These are phyloP conservation scores for Lepus europaeus DNA, from an alignment of 2,113 vertebrate genomes.

Conservation along the genomic window DNA sequence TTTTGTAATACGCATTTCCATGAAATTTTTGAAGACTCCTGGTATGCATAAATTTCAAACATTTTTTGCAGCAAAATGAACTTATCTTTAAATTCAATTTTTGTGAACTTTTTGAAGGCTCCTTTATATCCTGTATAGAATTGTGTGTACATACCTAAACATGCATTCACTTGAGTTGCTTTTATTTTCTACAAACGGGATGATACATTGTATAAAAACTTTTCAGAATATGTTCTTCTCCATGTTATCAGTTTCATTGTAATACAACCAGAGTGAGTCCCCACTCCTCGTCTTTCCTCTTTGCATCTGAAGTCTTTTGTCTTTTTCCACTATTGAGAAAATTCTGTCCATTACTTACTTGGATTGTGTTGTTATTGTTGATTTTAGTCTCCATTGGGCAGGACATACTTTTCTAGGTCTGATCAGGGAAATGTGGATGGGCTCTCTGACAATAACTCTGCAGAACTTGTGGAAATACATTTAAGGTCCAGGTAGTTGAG, in stretches of 20 bases:
- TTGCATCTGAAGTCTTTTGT: neutral
- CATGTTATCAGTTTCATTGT: neutral
- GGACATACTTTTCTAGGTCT: neutral
- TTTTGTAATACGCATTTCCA: too few species aligned
- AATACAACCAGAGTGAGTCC: neutral
- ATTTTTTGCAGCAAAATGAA: too few species aligned
- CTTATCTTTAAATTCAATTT: too few species aligned
- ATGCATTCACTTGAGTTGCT: neutral
- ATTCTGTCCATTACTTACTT: neutral
- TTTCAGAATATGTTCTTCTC: neutral
- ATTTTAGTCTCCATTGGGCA: neutral
- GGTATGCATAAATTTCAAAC: too few species aligned
- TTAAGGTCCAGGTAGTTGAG: neutral
- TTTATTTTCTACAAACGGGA: too few species aligned
- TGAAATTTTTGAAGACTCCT: too few species aligned
- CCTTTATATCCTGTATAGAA: too few species aligned
- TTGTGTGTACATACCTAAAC: neutral
- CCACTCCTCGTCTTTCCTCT: neutral
- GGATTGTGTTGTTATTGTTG: neutral
- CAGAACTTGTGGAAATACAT: neutral
- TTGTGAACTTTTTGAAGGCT: too few species aligned
- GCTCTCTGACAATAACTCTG: neutral
- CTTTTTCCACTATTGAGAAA: neutral
- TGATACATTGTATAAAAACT: neutral
- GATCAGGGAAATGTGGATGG: neutral